Conservation (phyloP, 1,140 invertebrate genomes). For the Magallana ariakensis region DNA sequence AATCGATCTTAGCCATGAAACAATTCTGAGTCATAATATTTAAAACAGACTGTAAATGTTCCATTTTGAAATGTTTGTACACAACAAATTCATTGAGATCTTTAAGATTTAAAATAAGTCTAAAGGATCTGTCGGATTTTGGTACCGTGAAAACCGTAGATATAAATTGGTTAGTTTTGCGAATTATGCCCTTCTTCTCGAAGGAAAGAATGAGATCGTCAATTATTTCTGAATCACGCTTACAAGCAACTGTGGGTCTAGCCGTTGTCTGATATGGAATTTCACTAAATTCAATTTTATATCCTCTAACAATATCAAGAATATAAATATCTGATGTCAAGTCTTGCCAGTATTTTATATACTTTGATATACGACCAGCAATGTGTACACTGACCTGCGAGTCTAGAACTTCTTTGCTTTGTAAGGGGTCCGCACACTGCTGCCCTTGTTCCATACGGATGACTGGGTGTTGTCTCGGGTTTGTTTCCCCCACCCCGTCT, state of each 20-base stretch:
- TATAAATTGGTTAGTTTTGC: constrained; percentile 34
- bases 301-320: constrained; percentile 39
- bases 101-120: constrained; percentile 61
- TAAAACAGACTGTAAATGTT: constrained; percentile 42
- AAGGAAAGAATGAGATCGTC: background rate
- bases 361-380: constrained; percentile 17
- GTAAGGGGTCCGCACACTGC: background rate
- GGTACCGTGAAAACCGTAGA: constrained; percentile 43
- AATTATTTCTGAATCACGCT: background rate
- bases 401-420: background rate
- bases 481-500: background rate
- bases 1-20: constrained; percentile 56
- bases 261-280: background rate
- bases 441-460: background rate
- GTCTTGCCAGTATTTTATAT: background rate
- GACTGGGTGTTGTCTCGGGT: constrained; percentile 9
- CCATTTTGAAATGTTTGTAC: constrained; percentile 53
- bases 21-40: constrained; percentile 46
- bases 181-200: background rate
- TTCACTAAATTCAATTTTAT: constrained; percentile 10
- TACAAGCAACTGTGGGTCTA: constrained; percentile 3
- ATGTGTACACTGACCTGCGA: constrained; percentile 33
- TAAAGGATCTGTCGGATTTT: constrained; percentile 48
- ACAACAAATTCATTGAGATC: constrained; percentile 54
- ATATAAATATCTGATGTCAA: constrained; percentile 29